A percentile compares a stretch with the other conserved stretches of the same genome.
These are phyloP conservation scores for Myripristis jacobus DNA, from an alignment of 2,797 vertebrate species.

Conservation along the genomic window DNA sequence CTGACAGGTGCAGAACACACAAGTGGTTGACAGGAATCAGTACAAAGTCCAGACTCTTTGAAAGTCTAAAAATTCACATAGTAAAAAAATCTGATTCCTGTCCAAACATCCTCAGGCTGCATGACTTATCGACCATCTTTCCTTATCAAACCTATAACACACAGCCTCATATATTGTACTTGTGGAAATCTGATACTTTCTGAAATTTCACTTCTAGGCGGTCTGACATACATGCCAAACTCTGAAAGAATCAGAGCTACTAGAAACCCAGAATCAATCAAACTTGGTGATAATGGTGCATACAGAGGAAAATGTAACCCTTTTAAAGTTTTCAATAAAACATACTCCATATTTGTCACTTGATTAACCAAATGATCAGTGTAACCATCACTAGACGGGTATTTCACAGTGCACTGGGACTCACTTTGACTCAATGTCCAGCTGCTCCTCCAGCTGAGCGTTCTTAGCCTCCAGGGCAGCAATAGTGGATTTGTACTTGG, in stretches of 20 bases:
- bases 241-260: too few relatives aligned
- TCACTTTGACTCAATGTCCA: constrained; percentile 93
- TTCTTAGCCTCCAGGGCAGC: constrained; percentile 91
- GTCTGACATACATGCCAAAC: too few relatives aligned
- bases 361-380: background rate
- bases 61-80: background rate
- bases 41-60: background rate
- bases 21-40: background rate
- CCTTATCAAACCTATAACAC: too few relatives aligned
- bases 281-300: too few relatives aligned
- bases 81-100: too few relatives aligned
- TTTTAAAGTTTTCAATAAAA: background rate
- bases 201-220: too few relatives aligned
- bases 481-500: constrained; percentile 91
- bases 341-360: background rate
- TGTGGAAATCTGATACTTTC: too few relatives aligned
- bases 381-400: background rate
- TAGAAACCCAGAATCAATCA: too few relatives aligned
- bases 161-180: too few relatives aligned
- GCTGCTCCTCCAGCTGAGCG: constrained; percentile 90
- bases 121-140: too few relatives aligned
- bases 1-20: constrained; percentile 66
- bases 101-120: too few relatives aligned
- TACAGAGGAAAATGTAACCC: too few relatives aligned
- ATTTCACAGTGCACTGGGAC: constrained; percentile 15